Evolutionary conservation across 2,888 invertebrate species (phyloP).

Genomic region (Troides aeacus): DNA sequence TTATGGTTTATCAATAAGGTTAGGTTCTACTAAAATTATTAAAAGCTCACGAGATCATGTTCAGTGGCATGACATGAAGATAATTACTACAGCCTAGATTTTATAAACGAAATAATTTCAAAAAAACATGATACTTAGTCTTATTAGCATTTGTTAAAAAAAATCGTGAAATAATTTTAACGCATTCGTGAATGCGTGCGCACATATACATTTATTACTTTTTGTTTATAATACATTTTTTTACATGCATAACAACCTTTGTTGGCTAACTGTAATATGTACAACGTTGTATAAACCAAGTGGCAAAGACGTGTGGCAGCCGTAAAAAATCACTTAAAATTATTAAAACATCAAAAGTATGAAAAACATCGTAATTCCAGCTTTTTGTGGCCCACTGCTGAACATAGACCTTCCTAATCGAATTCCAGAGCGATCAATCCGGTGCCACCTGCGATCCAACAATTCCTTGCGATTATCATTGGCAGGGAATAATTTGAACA

Average conservation of each 20-base stretch:
- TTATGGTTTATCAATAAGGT: slow-evolving; percentile 2
- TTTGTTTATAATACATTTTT: slow-evolving; percentile 29
- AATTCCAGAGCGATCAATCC: too few relatives aligned
- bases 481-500: too few relatives aligned
- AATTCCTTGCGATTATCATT: too few relatives aligned
- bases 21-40: slow-evolving; percentile 21
- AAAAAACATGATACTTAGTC: slow-evolving; percentile 29
- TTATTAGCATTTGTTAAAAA: slow-evolving; percentile 8
- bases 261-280: slow-evolving; percentile 28
- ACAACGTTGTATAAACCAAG: slow-evolving; percentile 29
- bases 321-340: slow-evolving; percentile 32
- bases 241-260: slow-evolving; percentile 29
- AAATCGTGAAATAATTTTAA: slow-evolving; percentile 8
- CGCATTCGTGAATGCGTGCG: slow-evolving; percentile 9
- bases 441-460: too few relatives aligned
- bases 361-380: slow-evolving; percentile 24
- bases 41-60: slow-evolving; percentile 31
- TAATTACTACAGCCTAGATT: slow-evolving; percentile 8
- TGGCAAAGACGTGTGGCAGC: slow-evolving; percentile 40
- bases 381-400: too few relatives aligned
- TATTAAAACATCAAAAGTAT: slow-evolving; percentile 39
- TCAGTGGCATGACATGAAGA: slow-evolving; percentile 30
- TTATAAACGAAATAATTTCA: slow-evolving; percentile 10
- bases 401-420: too few relatives aligned
- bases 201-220: slow-evolving; percentile 16